These are phyloP conservation scores for Phylloscopus trochilus DNA, from an alignment of 2,113 vertebrate species.

Conservation along the genomic window DNA sequence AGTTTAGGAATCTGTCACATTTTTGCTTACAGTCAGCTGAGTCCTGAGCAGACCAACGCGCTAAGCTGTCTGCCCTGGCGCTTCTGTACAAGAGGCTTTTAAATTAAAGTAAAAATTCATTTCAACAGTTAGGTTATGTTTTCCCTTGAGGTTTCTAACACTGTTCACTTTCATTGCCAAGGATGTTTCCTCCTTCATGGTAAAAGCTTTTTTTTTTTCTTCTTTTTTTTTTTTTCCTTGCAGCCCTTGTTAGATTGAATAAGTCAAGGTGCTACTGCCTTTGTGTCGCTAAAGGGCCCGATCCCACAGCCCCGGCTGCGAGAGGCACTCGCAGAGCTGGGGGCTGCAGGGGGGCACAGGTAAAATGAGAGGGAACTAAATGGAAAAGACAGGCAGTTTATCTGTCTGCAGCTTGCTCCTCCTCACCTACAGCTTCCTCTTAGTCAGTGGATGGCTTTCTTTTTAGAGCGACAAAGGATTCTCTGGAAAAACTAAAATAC, in stretches of 20 bases:
- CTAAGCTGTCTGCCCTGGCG: background rate
- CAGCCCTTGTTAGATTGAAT: background rate
- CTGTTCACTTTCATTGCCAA: background rate
- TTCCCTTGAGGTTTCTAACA: conserved; percentile 58
- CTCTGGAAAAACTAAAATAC: background rate
- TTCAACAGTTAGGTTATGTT: conserved; percentile 28
- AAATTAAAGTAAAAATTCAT: conserved; percentile 58
- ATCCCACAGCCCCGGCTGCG: background rate
- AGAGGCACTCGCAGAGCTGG: background rate
- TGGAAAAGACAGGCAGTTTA: background rate
- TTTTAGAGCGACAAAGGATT: background rate
- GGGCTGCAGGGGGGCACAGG: background rate
- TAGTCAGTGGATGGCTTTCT: background rate
- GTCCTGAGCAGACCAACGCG: background rate
- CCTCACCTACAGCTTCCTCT: background rate
- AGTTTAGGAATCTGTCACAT: background rate
- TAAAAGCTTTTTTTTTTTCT: conserved; percentile 35
- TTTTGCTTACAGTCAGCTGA: conserved; percentile 40
- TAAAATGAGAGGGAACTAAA: background rate
- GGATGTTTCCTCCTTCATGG: background rate
- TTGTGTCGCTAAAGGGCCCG: fast-evolving
- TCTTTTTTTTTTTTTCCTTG: background rate
- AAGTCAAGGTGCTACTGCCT: background rate
- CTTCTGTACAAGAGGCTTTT: conserved; percentile 22
- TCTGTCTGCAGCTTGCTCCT: background rate